These are phyloP conservation scores for Triops cancriformis DNA, from an alignment of 1,140 invertebrate species.

Conservation along the genomic window DNA sequence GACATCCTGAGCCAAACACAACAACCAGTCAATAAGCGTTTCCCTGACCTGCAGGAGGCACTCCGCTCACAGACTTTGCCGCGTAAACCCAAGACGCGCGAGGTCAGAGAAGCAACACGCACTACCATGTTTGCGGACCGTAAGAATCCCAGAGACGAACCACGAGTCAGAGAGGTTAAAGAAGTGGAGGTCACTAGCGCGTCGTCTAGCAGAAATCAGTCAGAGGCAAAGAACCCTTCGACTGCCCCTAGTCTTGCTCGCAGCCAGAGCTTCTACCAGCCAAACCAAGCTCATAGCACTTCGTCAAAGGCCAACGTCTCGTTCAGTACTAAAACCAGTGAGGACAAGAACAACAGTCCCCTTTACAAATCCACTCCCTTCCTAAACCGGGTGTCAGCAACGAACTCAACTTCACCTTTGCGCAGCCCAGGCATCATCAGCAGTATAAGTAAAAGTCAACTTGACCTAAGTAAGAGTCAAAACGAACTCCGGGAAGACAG, in stretches of 20 bases:
- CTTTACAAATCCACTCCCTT: constrained; percentile 66
- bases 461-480: constrained; percentile 47
- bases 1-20: constrained; percentile 1
- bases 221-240: constrained; percentile 37
- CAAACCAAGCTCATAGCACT: constrained; percentile 40
- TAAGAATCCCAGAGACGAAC: background rate
- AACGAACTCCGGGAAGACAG: constrained; percentile 17
- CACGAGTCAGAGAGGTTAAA: background rate
- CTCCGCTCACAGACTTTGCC: constrained; percentile 69
- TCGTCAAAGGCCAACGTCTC: constrained; percentile 2
- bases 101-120: background rate
- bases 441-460: constrained; percentile 68
- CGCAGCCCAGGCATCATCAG: constrained; percentile 75
- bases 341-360: constrained; percentile 36
- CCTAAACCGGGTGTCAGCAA: constrained; percentile 47
- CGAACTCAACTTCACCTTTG: constrained; percentile 56
- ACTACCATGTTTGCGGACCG: background rate
- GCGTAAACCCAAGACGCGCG: constrained; percentile 51
- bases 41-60: constrained; percentile 46
- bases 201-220: constrained; percentile 28
- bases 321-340: constrained; percentile 33
- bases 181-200: constrained; percentile 52
- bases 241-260: constrained; percentile 58
- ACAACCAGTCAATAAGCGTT: constrained; percentile 37
- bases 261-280: constrained; percentile 77